Conservation (phyloP, 2,888 invertebrate species). For the Harpalus rubripes region DNA sequence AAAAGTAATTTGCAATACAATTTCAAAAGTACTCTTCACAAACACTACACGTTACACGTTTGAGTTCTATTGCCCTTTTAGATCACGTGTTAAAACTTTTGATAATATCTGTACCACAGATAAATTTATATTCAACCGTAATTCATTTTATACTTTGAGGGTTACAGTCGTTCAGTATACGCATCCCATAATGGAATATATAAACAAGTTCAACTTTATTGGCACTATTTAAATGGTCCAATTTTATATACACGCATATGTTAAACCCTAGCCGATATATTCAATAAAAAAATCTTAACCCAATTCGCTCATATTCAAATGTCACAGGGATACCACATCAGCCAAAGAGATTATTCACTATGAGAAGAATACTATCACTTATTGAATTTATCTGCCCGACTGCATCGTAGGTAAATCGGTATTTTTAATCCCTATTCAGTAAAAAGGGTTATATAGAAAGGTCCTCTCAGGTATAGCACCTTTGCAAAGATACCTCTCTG, state of each 20-base stretch:
- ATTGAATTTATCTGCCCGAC: slow-evolving; percentile 8
- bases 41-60: background rate
- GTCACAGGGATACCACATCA: slow-evolving; percentile 43
- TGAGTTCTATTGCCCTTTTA: background rate
- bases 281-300: slow-evolving; percentile 65
- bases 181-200: background rate
- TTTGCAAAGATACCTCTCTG: slow-evolving; percentile 41
- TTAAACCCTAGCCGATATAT: slow-evolving; percentile 61
- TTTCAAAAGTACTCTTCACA: background rate
- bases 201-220: background rate
- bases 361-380: background rate
- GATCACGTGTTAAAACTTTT: slow-evolving; percentile 30
- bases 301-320: slow-evolving; percentile 64
- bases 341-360: slow-evolving; percentile 33
- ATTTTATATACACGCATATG: slow-evolving; percentile 41
- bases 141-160: slow-evolving; percentile 30
- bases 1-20: background rate
- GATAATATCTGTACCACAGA: slow-evolving; percentile 52
- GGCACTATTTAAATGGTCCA: slow-evolving; percentile 37
- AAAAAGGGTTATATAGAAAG: slow-evolving; percentile 61
- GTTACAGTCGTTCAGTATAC: slow-evolving; percentile 14
- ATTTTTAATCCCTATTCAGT: slow-evolving; percentile 60
- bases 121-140: slow-evolving; percentile 32
- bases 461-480: slow-evolving; percentile 57
- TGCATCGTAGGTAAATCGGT: slow-evolving; percentile 50